Percentiles rank a stretch among this genome's conserved stretches.
These are phyloP conservation scores for Diplogasteroides magnus DNA, from an alignment of 1,140 invertebrate genomes.

Conservation along the genomic window DNA sequence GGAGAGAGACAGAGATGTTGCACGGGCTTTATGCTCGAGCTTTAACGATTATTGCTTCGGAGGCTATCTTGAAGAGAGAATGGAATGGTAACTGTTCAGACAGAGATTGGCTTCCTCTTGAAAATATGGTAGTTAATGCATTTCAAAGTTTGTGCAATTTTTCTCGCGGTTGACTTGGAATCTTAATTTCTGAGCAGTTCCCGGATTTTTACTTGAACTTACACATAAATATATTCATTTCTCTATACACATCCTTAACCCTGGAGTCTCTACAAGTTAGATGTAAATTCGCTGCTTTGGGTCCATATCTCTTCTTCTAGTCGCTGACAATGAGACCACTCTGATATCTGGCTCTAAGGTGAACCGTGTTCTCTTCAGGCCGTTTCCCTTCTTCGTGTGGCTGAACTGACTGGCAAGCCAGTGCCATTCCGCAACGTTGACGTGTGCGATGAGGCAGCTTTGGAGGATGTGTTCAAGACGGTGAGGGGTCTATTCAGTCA, in stretches of 20 bases:
- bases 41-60: no score
- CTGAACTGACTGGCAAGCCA: constrained; percentile 58
- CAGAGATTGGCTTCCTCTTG: no score
- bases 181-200: no score
- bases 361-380: constrained; percentile 17
- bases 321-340: background rate
- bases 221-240: background rate
- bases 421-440: constrained; percentile 57
- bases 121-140: no score
- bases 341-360: no score
- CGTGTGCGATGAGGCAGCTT: constrained; percentile 37
- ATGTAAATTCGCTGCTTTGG: background rate
- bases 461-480: constrained; percentile 52
- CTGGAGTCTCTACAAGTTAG: background rate
- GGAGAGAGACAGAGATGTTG: no score
- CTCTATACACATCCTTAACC: background rate
- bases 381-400: constrained; percentile 57
- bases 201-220: background rate
- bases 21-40: no score
- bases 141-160: no score
- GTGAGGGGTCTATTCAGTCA: no score
- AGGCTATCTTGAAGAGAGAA: no score
- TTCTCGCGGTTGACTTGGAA: no score
- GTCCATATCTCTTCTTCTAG: background rate
- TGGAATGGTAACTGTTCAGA: no score